phyloP scores from a whole-genome alignment of 2,797 vertebrate genomes.

The Pseudochirops corinnae region DNA sequence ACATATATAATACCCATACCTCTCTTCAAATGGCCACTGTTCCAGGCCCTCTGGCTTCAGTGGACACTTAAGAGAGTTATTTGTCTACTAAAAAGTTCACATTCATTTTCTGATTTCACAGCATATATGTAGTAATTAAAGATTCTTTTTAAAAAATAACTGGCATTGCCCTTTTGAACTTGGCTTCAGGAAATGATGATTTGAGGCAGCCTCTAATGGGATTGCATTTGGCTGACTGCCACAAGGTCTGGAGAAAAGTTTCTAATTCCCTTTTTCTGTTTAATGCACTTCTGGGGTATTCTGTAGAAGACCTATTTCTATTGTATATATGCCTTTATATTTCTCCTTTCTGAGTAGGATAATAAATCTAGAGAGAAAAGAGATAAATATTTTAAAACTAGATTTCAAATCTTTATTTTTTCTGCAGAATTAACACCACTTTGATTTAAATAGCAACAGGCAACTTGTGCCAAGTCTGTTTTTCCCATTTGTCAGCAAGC shows the following conservation, averaged over 20 bases:
- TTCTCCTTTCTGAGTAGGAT: conserved; percentile 22
- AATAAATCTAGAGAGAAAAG: not conserved
- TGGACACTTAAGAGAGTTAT: conserved; percentile 59
- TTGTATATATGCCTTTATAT: not conserved
- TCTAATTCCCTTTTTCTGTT: conserved; percentile 2
- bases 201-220: conserved; percentile 52
- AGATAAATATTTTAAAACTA: not conserved
- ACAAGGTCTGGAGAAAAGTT: not conserved
- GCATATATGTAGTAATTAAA: conserved; percentile 66
- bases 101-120: conserved; percentile 65
- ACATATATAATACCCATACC: conserved; percentile 30
- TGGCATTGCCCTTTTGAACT: conserved; percentile 63
- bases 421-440: not conserved
- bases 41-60: conserved; percentile 51
- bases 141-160: conserved; percentile 54
- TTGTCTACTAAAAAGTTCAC: conserved; percentile 43
- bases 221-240: conserved; percentile 47
- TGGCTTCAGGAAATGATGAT: conserved; percentile 50
- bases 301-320: not conserved
- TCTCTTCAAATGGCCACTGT: conserved; percentile 45
- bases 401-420: conserved; percentile 1
- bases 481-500: not conserved
- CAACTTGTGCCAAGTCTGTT: not conserved
- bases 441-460: not conserved
- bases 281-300: conserved; percentile 28